Evolutionary conservation across 2,888 invertebrate genomes (phyloP).

Genomic region (Agrenia bidenticulata): DNA sequence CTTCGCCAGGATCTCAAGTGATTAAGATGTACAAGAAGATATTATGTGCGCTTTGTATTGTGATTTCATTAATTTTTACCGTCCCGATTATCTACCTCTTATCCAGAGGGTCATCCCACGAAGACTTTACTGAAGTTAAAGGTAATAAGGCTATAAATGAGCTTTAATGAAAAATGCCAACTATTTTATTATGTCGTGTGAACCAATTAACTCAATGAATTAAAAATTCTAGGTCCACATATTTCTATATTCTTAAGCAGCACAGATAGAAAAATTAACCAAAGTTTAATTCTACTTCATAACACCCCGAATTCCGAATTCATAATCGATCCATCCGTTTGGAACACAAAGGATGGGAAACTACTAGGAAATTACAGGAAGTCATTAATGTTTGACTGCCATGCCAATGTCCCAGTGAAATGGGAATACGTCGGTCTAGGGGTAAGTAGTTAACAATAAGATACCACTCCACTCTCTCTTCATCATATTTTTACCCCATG

Average conservation of each 20-base stretch:
- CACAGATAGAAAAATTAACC: neutral
- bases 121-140: conserved; percentile 17
- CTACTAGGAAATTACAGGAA: conserved; percentile 19
- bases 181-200: too few relatives aligned
- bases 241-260: neutral
- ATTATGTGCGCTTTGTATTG: conserved; percentile 36
- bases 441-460: conserved; percentile 28
- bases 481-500: too few relatives aligned
- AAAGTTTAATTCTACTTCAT: neutral
- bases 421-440: conserved; percentile 36
- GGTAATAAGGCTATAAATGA: too few relatives aligned
- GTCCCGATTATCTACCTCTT: conserved; percentile 31
- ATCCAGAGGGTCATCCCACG: neutral
- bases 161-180: too few relatives aligned
- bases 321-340: conserved; percentile 11
- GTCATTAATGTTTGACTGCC: conserved; percentile 30
- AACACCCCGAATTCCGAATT: conserved; percentile 15
- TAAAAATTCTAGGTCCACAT: neutral
- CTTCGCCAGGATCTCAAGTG: neutral
- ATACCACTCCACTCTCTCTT: too few relatives aligned
- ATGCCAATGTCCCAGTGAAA: conserved; percentile 40
- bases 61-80: conserved; percentile 25
- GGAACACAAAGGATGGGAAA: conserved; percentile 4
- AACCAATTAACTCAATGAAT: too few relatives aligned
- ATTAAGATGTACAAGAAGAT: conserved; percentile 43